Conservation (phyloP, 2,113 vertebrate genomes). For the Pogonocichla stellata region DNA sequence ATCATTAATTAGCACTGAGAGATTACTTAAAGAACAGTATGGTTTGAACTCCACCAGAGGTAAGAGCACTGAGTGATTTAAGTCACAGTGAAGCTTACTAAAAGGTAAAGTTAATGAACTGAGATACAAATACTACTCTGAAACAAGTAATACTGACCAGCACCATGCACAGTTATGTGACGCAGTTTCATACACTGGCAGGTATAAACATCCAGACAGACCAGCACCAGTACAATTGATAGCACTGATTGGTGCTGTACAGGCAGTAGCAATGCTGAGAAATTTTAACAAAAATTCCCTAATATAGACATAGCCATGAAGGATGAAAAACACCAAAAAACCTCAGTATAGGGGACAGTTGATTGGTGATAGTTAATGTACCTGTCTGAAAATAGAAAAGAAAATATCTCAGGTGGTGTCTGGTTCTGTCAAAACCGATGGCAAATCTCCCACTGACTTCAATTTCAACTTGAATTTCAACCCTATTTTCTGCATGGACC, state of each 20-base stretch:
- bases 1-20: not conserved
- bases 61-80: not conserved
- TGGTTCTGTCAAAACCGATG: not conserved
- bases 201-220: not conserved
- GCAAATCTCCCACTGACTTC: not conserved
- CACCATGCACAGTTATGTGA: not conserved
- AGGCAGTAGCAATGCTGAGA: not conserved
- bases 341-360: not conserved
- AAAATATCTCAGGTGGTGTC: not conserved
- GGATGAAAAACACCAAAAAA: not conserved
- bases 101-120: not conserved
- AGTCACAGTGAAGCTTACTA: not conserved
- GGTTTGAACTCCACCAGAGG: not conserved
- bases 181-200: not conserved
- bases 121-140: not conserved
- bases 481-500: not conserved
- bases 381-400: not conserved
- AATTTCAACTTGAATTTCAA: not conserved
- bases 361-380: not conserved
- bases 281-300: not conserved
- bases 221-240: not conserved
- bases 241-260: not conserved
- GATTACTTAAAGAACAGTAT: not conserved
- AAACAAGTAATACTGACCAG: not conserved
- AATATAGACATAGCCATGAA: not conserved